Percentiles rank a stretch among this genome's conserved stretches.
Evolutionary conservation across 2,888 invertebrate species (phyloP).

Genomic region (Hypomecis punctinalis): DNA sequence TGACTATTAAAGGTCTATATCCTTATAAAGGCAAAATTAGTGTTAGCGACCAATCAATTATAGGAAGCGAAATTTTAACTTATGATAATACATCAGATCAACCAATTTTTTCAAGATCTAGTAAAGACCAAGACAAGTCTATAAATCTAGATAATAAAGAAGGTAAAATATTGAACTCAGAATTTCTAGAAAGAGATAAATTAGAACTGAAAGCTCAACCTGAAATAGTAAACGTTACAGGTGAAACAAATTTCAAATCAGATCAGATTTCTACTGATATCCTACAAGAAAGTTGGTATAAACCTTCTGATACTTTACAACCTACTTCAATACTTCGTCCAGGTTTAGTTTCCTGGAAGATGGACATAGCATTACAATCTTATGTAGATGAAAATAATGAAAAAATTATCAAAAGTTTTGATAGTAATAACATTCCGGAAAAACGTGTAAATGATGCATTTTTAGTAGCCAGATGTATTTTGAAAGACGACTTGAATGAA

Average conservation of each 20-base stretch:
- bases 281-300: background rate
- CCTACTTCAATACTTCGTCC: slow-evolving; percentile 5
- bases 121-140: background rate
- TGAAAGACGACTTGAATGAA: slow-evolving; percentile 50
- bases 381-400: slow-evolving; percentile 57
- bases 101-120: background rate
- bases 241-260: background rate
- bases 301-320: background rate
- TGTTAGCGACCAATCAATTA: slow-evolving; percentile 5
- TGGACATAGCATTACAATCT: slow-evolving; percentile 64
- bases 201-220: background rate
- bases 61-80: background rate
- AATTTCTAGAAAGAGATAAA: background rate
- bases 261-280: background rate
- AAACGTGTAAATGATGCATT: slow-evolving; percentile 49
- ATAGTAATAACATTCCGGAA: slow-evolving; percentile 42
- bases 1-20: slow-evolving; percentile 2
- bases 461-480: slow-evolving; percentile 53
- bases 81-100: background rate
- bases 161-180: background rate
- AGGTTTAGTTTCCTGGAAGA: slow-evolving; percentile 25
- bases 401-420: slow-evolving; percentile 57
- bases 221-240: background rate
- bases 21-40: background rate
- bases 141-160: background rate